phyloP scores from a whole-genome alignment of 1,140 invertebrate species.

The Pachyrhynchus sulphureomaculatus region DNA sequence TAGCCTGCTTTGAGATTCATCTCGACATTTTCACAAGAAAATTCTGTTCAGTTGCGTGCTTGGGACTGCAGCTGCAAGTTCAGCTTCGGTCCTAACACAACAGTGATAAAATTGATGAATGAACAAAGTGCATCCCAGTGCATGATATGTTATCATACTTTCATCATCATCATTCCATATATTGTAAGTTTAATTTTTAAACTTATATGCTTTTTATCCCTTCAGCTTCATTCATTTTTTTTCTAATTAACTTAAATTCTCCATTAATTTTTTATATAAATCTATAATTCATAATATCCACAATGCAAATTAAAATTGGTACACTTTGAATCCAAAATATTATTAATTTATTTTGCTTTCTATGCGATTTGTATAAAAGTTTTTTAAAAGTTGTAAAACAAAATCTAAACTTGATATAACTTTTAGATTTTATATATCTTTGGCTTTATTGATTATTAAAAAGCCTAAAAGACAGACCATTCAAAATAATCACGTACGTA shows the following conservation, averaged over 20 bases:
- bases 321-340: too few relatives aligned
- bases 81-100: conserved; percentile 6
- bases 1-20: conserved; percentile 50
- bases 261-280: neutral
- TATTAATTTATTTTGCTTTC: too few relatives aligned
- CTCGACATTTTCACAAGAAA: conserved; percentile 34
- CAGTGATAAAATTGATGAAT: conserved; percentile 14
- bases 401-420: too few relatives aligned
- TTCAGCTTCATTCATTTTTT: neutral
- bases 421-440: too few relatives aligned
- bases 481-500: too few relatives aligned
- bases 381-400: too few relatives aligned
- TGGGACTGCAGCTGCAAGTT: conserved; percentile 12
- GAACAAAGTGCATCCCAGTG: neutral
- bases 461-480: too few relatives aligned
- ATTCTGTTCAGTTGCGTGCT: conserved; percentile 28
- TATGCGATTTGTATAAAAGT: too few relatives aligned
- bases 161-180: neutral
- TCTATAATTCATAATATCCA: neutral
- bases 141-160: neutral
- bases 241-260: neutral
- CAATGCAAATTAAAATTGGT: too few relatives aligned
- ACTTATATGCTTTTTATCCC: conserved; percentile 2
- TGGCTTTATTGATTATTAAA: too few relatives aligned
- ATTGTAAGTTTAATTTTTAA: conserved; percentile 5